Evolutionary conservation across 2,888 invertebrate species (phyloP), one percentile per base, ranked within the genome.

Genomic region (Tinea pellionella): DNA sequence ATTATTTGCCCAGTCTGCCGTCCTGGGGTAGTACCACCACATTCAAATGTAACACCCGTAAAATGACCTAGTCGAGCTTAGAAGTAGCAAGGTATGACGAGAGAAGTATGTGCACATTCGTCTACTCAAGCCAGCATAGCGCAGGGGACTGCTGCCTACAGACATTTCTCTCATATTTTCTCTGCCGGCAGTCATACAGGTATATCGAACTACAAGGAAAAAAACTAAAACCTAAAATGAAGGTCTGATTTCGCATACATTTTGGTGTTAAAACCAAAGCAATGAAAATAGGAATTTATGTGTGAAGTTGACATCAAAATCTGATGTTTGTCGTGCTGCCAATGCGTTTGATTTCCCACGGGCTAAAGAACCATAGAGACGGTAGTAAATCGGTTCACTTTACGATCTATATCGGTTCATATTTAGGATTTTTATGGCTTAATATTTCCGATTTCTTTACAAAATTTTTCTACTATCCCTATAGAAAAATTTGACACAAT

Each of bases 401-500:
- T 53, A 53, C 24, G 53, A 47, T 13, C 51, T 15, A 15, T 51
- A 41, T 12, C 9, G 51, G 51, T 19, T 53, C 24, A 53, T 53
- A 24, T 53, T 53, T 53, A 53, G 19, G 53, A 24, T 19, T 53
- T 53, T 53, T 53, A 53, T 53, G n/a, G 47, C 47, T 16, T 47
- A 47, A 47, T 47, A 47, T 47, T 47, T 47, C 16, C 15, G 47
- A 47, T 47, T 47, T 47, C 47, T 47, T 47, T 47, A 47, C 47
- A 47, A 47, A 2, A 37, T 37, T 37, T 37, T 37, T 37, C 37
- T 37, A 9, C n/a, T 37, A 9, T 37, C 37, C 37, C 11, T 37
- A 37, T 9, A 37, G 11, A 6, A 12, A 37, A 37, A 37, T 2
- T 37, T 37, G 3, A 37, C 37, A 6, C 24, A 3, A 24, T n/a